phyloP scores from a whole-genome alignment of 2,888 invertebrate genomes.

The Cheilosia pagana region DNA sequence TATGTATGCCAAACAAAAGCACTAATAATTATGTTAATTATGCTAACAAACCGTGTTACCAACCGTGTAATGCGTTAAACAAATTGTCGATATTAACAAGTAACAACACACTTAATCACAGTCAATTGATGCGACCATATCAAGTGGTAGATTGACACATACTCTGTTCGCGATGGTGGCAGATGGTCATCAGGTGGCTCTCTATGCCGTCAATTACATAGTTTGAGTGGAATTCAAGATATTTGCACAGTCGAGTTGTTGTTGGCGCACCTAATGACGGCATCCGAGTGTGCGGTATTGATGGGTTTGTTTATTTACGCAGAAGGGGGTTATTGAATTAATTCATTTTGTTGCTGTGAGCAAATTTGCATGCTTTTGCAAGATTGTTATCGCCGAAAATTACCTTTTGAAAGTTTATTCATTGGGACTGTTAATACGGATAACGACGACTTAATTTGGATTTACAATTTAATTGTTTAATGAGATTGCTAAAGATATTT shows the following conservation, averaged over 20 bases:
- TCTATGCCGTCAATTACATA: slow-evolving; percentile 21
- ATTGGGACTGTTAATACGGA: not conserved
- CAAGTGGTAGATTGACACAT: slow-evolving; percentile 26
- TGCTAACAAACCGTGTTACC: not conserved
- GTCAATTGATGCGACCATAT: slow-evolving; percentile 27
- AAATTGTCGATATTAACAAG: slow-evolving; percentile 44
- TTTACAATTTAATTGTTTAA: too few species aligned
- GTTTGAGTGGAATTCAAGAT: slow-evolving; percentile 15
- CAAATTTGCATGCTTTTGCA: slow-evolving; percentile 13
- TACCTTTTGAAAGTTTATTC: not conserved
- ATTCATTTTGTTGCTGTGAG: slow-evolving; percentile 3
- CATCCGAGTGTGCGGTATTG: not conserved
- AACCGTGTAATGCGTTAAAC: slow-evolving; percentile 8
- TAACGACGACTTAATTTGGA: not conserved
- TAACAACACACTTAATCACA: slow-evolving; percentile 42
- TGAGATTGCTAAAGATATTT: too few species aligned
- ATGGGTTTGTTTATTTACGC: not conserved
- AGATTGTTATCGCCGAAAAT: not conserved
- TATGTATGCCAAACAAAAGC: not conserved
- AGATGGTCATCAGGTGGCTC: slow-evolving; percentile 21
- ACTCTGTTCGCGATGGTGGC: not conserved
- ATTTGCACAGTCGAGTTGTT: not conserved
- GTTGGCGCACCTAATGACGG: slow-evolving; percentile 13
- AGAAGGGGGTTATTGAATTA: slow-evolving; percentile 10
- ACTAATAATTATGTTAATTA: slow-evolving; percentile 12